A percentile compares a stretch with the other conserved stretches of the same genome.
Conservation (phyloP, 2,888 invertebrate species). For the Tachystola acroxantha region DNA sequence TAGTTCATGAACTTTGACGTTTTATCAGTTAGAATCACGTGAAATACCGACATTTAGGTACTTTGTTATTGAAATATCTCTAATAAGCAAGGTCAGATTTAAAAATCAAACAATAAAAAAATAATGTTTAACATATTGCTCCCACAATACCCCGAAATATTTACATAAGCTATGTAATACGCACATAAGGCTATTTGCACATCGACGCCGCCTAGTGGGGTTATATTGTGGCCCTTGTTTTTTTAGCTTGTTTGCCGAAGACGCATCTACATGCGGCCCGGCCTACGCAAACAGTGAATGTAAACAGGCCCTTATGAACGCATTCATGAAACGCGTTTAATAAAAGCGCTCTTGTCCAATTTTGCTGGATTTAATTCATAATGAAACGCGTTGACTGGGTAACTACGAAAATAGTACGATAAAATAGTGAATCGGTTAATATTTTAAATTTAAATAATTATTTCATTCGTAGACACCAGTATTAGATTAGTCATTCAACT, state of each 20-base stretch:
- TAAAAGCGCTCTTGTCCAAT: constrained; percentile 45
- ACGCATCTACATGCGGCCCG: constrained; percentile 69
- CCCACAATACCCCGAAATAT: constrained; percentile 29
- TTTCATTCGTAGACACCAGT: too few relatives aligned
- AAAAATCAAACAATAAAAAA: constrained; percentile 45
- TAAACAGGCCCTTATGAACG: constrained; percentile 70
- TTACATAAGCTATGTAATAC: constrained; percentile 40
- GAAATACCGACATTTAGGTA: too few relatives aligned
- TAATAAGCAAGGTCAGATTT: too few relatives aligned
- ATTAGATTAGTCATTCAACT: too few relatives aligned
- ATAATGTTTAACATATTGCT: constrained; percentile 33
- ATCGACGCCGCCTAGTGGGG: constrained; percentile 26
- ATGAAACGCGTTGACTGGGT: constrained; percentile 14
- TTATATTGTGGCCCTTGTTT: constrained; percentile 68
- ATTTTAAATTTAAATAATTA: too few relatives aligned
- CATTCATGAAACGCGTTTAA: constrained; percentile 46
- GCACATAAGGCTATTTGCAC: constrained; percentile 25
- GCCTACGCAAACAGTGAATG: constrained; percentile 66
- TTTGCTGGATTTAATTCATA: constrained; percentile 39
- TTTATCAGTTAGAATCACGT: too few relatives aligned
- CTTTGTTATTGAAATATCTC: too few relatives aligned
- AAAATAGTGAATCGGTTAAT: neutral
- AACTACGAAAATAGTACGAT: neutral
- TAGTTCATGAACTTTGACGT: too few relatives aligned
- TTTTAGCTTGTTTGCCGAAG: constrained; percentile 73